Evolutionary conservation across 2,888 invertebrate species (phyloP), one percentile per base, ranked within the genome.

Genomic region (Amblyteles armatorius): DNA sequence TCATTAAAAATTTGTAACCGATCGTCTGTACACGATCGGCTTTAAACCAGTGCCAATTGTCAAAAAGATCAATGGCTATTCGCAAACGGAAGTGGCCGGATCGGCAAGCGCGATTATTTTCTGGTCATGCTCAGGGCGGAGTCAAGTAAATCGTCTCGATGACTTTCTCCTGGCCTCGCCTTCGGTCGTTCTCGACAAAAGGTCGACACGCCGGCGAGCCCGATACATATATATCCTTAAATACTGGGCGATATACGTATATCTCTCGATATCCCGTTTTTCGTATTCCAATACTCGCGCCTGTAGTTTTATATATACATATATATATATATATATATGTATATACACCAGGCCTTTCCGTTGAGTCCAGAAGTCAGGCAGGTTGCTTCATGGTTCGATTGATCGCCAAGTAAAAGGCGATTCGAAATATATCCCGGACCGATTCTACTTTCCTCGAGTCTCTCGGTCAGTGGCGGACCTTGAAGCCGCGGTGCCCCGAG

Each of bases 401-500:
- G 68, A 79, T 84, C 82, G 73, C 50, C 73, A 55, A 79, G 81
- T 74, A 65, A 81, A 84, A 84, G 50, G 48, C 26, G 44, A 26
- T 63, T 55, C 48, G 78, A 55, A 69, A 73, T 16, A 48, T 48
- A 48, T 67, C 72, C 57, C 69, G 60, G 26, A 55, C 36, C 26
- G 74, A 11, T 40, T 81, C 79, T 50, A 87, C 88, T 88, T 89
- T 87, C 88, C 87, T 88, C 87, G 67, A 7, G 76, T 85, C 85
- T 87, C 86, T 86, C 87, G 87, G 87, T 89, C 88, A 87, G 83
- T 84, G 68, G 67, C 83, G 86, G 79, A 87, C 87, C 87, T 88
- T 87, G 87, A 87, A 78, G 83, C 72, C 69, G 67, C 52, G 67
- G 84, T 71, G 82, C 84, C 84, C 79, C 65, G 84, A 79, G 81